phyloP scores from a whole-genome alignment of 2,888 invertebrate genomes.

The Dusona sp. region DNA sequence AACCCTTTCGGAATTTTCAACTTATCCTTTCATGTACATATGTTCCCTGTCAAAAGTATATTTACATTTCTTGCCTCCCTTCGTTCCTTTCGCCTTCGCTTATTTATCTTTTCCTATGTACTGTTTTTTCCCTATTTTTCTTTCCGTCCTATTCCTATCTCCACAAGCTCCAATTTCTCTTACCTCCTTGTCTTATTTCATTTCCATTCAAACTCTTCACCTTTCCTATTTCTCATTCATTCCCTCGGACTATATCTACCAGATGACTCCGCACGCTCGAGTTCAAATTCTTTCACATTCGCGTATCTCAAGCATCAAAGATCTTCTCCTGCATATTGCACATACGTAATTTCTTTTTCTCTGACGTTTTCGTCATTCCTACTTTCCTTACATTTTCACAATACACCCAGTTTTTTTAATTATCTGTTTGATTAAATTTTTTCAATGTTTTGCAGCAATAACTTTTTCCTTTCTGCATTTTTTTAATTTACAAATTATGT shows the following conservation, averaged over 20 bases:
- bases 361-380: not conserved
- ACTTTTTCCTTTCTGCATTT: not conserved
- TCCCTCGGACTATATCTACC: not conserved
- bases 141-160: not conserved
- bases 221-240: slow-evolving; percentile 17
- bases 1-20: slow-evolving; percentile 3
- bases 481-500: not conserved
- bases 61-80: slow-evolving; percentile 19
- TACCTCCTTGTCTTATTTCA: not conserved
- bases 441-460: not conserved
- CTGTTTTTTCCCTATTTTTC: not conserved
- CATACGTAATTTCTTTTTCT: not conserved
- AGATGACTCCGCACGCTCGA: not conserved
- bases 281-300: slow-evolving; percentile 8
- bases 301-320: not conserved
- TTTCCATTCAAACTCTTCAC: slow-evolving; percentile 12
- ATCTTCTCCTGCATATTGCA: not conserved
- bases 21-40: not conserved
- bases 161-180: slow-evolving; percentile 6
- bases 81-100: slow-evolving; percentile 3
- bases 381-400: not conserved
- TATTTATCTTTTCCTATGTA: slow-evolving; percentile 19
- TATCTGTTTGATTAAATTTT: not conserved
- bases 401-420: not conserved
- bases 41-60: slow-evolving; percentile 9